Evolutionary conservation across 2,888 invertebrate species (phyloP), one percentile per base, ranked within the genome.

Genomic region (Hipparchia semele): DNA sequence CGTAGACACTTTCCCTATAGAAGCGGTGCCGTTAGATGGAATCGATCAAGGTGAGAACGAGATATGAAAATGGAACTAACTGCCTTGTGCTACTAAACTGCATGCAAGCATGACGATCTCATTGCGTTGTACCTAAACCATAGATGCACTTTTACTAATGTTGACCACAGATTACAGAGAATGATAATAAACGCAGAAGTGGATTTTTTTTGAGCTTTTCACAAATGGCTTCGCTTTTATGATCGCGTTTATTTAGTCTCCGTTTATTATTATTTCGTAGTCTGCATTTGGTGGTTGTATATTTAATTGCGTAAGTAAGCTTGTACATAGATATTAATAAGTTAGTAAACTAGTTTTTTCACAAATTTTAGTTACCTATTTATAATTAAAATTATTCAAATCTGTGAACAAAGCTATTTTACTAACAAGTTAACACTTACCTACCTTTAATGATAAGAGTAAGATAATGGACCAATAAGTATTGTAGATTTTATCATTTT

Each of bases 1-100:
- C 71, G 68, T 62, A 39, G 71, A 70, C 23, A 49, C 58, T 12
- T 74, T 74, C 33, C 78, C 78, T n/a, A 53, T 75, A 8, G 68
- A 76, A 51, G 49, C 73, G 7, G 74, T 65, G 8, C 79, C 74
- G 62, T 49, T 70, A 6, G 60, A 73, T 59, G 70, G 70, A 58
- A 62, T 75, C 10, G 62, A 75, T 59, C 13, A 75, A 73, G 75
- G 75, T 75, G 60, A 75, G 75, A 54, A 33, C 46, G 56, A 10
- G 6, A 49, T 68, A 13, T 68, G 49, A 60, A 49, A 56, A 2
- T 58, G 56, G 33, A 51, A 23, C 53, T 39, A 65, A 65, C 53
- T 64, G 49, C 13, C 64, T 23, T 51, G 46, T 33, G n/a, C 59
- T 23, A 59, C 23, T 10, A 33, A 10, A 2, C 12, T 49, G 58